Conservation (phyloP, 2,113 vertebrate species). For the Myodes glareolus region DNA sequence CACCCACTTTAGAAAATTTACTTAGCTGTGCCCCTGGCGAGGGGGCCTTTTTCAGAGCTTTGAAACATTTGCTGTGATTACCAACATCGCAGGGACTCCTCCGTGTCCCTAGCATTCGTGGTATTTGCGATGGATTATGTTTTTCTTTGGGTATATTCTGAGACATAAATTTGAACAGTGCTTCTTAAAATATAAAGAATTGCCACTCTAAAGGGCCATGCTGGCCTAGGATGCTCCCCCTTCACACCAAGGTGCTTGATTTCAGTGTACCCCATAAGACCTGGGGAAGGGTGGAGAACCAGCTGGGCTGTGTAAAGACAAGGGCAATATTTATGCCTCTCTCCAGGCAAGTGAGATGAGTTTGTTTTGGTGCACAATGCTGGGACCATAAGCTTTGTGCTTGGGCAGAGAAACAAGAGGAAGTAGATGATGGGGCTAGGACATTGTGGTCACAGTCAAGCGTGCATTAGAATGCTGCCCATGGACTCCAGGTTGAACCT, state of each 20-base stretch:
- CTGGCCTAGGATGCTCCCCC: fast-evolving
- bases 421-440: fast-evolving
- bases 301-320: not conserved
- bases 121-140: not conserved
- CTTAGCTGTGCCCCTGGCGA: not conserved
- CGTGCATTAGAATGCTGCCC: fast-evolving
- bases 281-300: not conserved
- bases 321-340: fast-evolving
- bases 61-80: not conserved
- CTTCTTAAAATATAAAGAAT: not conserved
- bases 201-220: fast-evolving
- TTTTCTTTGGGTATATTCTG: not conserved
- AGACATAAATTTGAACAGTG: not conserved
- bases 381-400: not conserved
- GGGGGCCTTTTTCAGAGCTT: not conserved
- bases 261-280: fast-evolving
- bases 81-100: not conserved
- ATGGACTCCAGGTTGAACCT: fast-evolving
- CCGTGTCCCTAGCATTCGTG: fast-evolving
- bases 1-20: not conserved
- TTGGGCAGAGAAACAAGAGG: not conserved
- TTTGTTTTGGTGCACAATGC: fast-evolving
- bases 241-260: fast-evolving
- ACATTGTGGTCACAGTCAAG: fast-evolving
- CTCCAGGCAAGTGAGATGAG: not conserved